phyloP scores from a whole-genome alignment of 2,797 vertebrate species.

The Echiichthys vipera region DNA sequence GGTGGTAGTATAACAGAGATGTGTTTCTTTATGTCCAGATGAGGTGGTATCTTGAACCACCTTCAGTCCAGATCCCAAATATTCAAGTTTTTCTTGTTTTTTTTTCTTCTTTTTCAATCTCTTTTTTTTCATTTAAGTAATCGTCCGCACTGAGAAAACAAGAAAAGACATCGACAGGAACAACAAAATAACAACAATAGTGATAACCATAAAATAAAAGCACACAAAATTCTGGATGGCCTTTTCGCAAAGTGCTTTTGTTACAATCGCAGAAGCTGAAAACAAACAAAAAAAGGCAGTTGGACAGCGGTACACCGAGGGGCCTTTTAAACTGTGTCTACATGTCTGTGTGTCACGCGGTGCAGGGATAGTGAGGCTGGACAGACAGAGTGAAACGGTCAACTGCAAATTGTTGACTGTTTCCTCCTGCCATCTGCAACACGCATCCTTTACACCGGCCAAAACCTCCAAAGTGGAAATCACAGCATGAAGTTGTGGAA shows the following conservation, averaged over 20 bases:
- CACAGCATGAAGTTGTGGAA: conserved; percentile 83
- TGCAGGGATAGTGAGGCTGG: conserved; percentile 49
- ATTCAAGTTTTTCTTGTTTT: conserved; percentile 82
- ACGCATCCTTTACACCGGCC: conserved; percentile 47
- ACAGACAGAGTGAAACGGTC: conserved; percentile 51
- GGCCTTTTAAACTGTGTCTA: conserved; percentile 58
- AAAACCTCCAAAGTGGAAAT: conserved; percentile 72
- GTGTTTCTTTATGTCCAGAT: conserved; percentile 66
- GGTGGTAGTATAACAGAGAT: conserved; percentile 61
- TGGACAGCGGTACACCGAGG: conserved; percentile 60
- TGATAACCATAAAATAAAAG: conserved; percentile 76
- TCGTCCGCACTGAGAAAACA: conserved; percentile 69
- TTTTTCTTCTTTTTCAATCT: conserved; percentile 75
- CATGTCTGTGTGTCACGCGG: conserved; percentile 57
- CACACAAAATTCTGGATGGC: conserved; percentile 84
- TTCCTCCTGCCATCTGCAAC: conserved; percentile 39
- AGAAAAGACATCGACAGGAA: conserved; percentile 67
- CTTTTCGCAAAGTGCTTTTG: conserved; percentile 87
- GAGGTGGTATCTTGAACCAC: conserved; percentile 73
- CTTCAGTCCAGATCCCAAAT: conserved; percentile 80
- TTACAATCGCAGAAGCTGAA: conserved; percentile 86
- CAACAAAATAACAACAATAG: conserved; percentile 76
- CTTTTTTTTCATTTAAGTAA: conserved; percentile 85
- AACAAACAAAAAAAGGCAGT: conserved; percentile 74
- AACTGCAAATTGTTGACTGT: conserved; percentile 43